Percentiles rank a stretch among this genome's conserved stretches.
Evolutionary conservation across 2,113 vertebrate genomes (phyloP).

Genomic region (human): DNA sequence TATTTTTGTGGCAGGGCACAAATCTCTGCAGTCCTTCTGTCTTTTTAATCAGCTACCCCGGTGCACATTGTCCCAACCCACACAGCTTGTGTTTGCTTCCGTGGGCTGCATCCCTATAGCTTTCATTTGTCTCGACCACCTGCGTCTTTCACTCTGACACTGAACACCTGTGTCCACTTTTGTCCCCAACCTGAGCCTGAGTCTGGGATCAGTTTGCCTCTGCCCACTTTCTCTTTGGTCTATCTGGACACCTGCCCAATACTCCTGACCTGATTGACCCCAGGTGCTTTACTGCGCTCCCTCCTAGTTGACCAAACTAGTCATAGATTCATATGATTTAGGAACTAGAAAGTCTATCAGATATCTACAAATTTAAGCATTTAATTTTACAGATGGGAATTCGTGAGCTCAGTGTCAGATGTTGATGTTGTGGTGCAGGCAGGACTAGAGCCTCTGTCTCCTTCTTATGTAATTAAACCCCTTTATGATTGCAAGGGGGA

Average conservation of each 20-base stretch:
- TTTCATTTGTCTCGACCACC: background rate
- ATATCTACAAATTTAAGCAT: background rate
- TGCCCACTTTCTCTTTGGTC: background rate
- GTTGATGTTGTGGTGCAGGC: background rate
- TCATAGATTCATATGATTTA: background rate
- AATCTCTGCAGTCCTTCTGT: background rate
- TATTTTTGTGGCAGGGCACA: background rate
- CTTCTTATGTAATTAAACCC: background rate
- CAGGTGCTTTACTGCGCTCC: background rate
- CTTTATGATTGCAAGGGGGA: background rate
- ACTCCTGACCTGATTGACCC: no score
- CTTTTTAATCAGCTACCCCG: no score
- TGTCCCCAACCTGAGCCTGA: background rate
- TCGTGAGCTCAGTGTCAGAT: background rate
- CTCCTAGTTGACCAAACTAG: background rate
- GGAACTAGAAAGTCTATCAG: background rate
- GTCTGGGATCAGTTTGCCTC: accelerated
- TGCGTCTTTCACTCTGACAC: background rate
- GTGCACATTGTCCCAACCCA: accelerated
- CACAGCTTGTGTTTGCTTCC: accelerated
- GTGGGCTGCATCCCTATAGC: accelerated
- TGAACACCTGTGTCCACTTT: background rate
- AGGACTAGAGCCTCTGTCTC: background rate
- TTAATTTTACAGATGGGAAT: background rate
- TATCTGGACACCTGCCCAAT: background rate